Conservation (phyloP, 2,113 vertebrate species). For the Ondatra zibethicus region DNA sequence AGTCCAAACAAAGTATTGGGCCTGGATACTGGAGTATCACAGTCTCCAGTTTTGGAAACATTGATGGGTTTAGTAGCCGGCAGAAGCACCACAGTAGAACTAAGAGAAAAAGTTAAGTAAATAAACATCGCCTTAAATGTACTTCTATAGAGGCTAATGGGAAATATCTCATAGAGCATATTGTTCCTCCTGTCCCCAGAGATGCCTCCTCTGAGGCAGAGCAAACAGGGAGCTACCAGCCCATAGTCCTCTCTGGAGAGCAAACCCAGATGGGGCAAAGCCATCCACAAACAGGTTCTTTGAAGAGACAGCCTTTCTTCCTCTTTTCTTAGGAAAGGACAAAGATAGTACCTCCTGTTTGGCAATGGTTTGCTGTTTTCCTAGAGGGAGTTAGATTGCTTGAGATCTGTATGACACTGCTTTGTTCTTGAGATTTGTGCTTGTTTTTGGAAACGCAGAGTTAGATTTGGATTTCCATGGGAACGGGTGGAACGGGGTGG, state of each 20-base stretch:
- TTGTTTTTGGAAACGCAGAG: background rate
- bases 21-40: accelerated
- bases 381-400: background rate
- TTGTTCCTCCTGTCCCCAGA: background rate
- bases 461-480: slow-evolving; percentile 11
- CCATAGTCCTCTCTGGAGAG: background rate
- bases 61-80: background rate
- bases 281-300: background rate
- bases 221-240: background rate
- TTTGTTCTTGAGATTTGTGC: background rate
- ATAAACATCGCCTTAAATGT: background rate
- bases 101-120: background rate
- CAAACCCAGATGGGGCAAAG: background rate
- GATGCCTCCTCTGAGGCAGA: background rate
- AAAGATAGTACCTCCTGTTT: background rate
- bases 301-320: background rate
- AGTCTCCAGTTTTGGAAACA: slow-evolving; percentile 43
- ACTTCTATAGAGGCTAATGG: background rate
- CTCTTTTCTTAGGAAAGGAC: background rate
- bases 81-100: slow-evolving; percentile 18
- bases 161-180: background rate
- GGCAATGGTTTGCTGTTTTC: background rate
- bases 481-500: background rate
- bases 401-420: background rate
- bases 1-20: accelerated